These are phyloP conservation scores for Poeciliopsis prolifica DNA, from an alignment of 2,113 vertebrate species.

Conservation along the genomic window DNA sequence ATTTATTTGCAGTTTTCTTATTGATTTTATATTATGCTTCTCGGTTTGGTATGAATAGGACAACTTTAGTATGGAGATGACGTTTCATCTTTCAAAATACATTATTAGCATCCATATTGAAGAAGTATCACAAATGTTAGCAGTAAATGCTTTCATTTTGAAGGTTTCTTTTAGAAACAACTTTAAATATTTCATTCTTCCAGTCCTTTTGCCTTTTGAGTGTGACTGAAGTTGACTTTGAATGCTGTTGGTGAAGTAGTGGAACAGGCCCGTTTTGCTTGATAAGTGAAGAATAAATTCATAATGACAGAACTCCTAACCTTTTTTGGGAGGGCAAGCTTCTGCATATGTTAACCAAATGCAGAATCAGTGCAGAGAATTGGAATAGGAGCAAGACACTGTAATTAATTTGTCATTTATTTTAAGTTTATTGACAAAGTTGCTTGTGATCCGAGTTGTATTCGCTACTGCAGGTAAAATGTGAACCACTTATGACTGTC, in stretches of 20 bases:
- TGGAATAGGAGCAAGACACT: neutral
- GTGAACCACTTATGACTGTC: too few species aligned
- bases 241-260: conserved; percentile 21
- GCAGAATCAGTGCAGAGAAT: neutral
- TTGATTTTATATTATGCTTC: conserved; percentile 24
- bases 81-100: conserved; percentile 2
- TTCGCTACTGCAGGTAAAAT: too few species aligned
- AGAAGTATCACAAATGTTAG: neutral
- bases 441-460: neutral
- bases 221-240: conserved; percentile 29
- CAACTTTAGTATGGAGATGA: conserved; percentile 13
- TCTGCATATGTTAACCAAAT: conserved; percentile 16
- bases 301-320: conserved; percentile 42
- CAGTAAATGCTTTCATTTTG: neutral
- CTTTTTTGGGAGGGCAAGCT: conserved; percentile 23
- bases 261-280: conserved; percentile 19
- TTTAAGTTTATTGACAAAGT: neutral
- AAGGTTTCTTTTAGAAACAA: neutral
- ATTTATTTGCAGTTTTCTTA: conserved; percentile 18
- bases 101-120: conserved; percentile 9
- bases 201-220: conserved; percentile 28
- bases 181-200: conserved; percentile 3
- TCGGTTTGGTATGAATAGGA: neutral
- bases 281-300: conserved; percentile 37
- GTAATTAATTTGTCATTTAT: neutral